These are phyloP conservation scores for Synergus laeviventris DNA, from an alignment of 2,888 invertebrate species.

Conservation along the genomic window DNA sequence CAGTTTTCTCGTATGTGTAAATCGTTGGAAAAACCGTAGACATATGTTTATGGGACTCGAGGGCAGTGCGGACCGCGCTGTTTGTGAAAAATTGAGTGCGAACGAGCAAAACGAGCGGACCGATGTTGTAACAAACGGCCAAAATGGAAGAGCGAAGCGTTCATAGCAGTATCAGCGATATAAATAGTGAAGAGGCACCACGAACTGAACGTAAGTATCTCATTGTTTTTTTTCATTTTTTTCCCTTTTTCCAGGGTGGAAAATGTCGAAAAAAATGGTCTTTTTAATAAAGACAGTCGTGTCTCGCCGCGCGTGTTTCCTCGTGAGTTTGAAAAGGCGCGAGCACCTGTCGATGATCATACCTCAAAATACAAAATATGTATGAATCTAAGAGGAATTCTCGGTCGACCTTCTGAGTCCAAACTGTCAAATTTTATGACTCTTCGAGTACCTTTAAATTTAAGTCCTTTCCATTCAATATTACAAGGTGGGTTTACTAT, in stretches of 20 bases:
- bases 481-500: background rate
- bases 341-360: conserved; percentile 24
- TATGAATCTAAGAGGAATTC: background rate
- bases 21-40: conserved; percentile 10
- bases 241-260: background rate
- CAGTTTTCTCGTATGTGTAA: background rate
- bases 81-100: background rate
- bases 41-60: conserved; percentile 28
- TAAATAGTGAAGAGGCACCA: conserved; percentile 75
- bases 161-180: conserved; percentile 75
- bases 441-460: background rate
- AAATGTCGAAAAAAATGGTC: background rate
- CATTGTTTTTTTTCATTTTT: background rate
- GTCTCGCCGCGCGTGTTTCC: conserved; percentile 15
- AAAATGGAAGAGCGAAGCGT: conserved; percentile 76
- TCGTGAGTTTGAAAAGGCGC: conserved; percentile 19
- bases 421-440: background rate
- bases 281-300: conserved; percentile 12
- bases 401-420: background rate
- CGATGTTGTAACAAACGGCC: conserved; percentile 70
- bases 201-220: conserved; percentile 71
- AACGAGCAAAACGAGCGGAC: conserved; percentile 19
- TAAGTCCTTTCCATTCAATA: no score
- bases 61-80: conserved; percentile 26
- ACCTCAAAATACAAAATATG: conserved; percentile 4